Conservation (phyloP, 1,140 invertebrate genomes). For the Drosophila kurseongensis region DNA sequence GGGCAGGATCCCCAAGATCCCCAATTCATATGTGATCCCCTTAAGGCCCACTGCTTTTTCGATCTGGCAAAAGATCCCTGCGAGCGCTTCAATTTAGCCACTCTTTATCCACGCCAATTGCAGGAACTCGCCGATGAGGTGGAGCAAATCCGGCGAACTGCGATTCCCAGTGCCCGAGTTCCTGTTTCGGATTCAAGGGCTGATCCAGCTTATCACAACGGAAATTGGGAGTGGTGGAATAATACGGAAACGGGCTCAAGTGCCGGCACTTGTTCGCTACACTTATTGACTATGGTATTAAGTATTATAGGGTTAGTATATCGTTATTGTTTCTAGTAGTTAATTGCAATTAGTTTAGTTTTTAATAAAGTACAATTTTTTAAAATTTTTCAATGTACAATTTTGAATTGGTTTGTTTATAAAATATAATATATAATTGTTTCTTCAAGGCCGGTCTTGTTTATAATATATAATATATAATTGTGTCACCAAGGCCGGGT, state of each 20-base stretch:
- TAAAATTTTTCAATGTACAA: no score
- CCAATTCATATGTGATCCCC: constrained; percentile 80
- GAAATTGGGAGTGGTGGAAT: constrained; percentile 78
- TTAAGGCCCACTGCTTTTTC: constrained; percentile 89
- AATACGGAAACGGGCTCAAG: constrained; percentile 25
- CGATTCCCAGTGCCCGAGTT: constrained; percentile 44
- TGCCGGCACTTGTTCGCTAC: not conserved
- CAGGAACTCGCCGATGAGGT: constrained; percentile 65
- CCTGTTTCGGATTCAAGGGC: constrained; percentile 34
- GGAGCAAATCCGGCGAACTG: constrained; percentile 44
- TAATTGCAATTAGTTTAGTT: constrained; percentile 2
- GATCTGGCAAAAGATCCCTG: constrained; percentile 91
- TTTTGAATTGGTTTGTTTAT: no score
- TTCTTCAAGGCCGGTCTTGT: no score
- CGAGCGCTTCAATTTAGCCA: constrained; percentile 89
- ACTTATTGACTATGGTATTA: not conserved
- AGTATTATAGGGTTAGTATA: constrained; percentile 15
- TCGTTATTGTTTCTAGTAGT: not conserved
- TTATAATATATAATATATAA: no score
- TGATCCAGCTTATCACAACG: constrained; percentile 56
- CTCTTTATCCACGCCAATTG: constrained; percentile 55
- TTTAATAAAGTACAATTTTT: not conserved
- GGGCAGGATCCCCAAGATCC: constrained; percentile 33
- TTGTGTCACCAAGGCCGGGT: no score
- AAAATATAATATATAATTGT: no score